Evolutionary conservation across 1,140 invertebrate genomes (phyloP).

Genomic region (Oncopodura yosiiana): DNA sequence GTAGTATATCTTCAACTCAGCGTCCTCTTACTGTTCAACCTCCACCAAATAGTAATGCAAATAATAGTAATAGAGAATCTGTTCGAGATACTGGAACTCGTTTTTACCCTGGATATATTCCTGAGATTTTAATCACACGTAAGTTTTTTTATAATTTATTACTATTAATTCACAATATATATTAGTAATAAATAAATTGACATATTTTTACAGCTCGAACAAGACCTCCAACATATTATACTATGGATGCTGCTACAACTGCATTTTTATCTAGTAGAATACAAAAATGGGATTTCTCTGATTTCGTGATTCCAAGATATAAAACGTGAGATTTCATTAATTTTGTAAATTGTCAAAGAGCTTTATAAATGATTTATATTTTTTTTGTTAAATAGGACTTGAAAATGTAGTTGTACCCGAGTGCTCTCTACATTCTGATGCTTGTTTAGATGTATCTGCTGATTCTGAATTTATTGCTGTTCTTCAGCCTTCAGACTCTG

Average conservation of each 20-base stretch:
- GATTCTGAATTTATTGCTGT: constrained; percentile 33
- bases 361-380: background rate
- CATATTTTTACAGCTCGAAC: constrained; percentile 20
- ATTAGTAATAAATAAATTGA: background rate
- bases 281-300: constrained; percentile 34
- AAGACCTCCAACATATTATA: constrained; percentile 29
- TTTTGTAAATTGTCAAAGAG: no score
- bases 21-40: background rate
- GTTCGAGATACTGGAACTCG: constrained; percentile 6
- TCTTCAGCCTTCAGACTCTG: constrained; percentile 30
- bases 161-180: background rate
- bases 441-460: constrained; percentile 25
- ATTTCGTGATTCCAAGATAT: constrained; percentile 30
- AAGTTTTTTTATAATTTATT: constrained; percentile 5
- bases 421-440: constrained; percentile 34
- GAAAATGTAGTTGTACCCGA: constrained; percentile 25
- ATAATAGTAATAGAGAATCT: background rate
- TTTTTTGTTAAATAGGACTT: constrained; percentile 5
- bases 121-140: constrained; percentile 35
- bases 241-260: constrained; percentile 34
- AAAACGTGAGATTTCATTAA: constrained; percentile 24
- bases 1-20: background rate
- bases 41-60: background rate
- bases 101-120: constrained; percentile 34
- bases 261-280: constrained; percentile 34